A percentile compares a stretch with the other conserved stretches of the same genome.
These are phyloP conservation scores for Trematomus bernacchii DNA, from an alignment of 2,797 vertebrate species.

Conservation along the genomic window DNA sequence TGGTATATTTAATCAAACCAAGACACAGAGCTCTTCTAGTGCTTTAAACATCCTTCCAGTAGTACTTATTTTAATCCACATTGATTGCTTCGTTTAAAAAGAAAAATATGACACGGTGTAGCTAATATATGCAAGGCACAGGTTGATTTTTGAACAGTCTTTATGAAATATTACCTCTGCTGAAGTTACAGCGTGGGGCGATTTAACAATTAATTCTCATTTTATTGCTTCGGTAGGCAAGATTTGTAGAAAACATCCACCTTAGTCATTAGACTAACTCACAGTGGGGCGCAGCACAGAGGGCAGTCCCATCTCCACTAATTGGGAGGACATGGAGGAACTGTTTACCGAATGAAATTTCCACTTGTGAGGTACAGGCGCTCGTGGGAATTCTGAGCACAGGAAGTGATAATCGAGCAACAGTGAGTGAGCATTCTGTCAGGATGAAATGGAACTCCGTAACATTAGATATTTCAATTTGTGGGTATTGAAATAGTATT, in stretches of 20 bases:
- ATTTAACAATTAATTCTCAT: constrained; percentile 15
- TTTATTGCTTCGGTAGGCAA: constrained; percentile 14
- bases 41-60: not conserved
- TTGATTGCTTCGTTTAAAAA: not conserved
- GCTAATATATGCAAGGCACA: not conserved
- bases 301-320: not conserved
- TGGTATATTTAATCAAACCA: not conserved
- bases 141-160: constrained; percentile 4
- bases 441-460: constrained; percentile 3
- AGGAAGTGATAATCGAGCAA: constrained; percentile 23
- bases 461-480: constrained; percentile 21
- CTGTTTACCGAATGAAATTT: constrained; percentile 23
- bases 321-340: constrained; percentile 31
- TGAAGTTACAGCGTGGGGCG: not conserved
- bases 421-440: constrained; percentile 16
- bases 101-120: not conserved
- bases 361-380: constrained; percentile 16
- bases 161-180: not conserved
- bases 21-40: not conserved
- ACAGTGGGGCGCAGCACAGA: constrained; percentile 9
- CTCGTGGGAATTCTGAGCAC: constrained; percentile 26
- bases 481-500: constrained; percentile 9
- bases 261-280: constrained; percentile 14
- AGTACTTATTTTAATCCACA: not conserved
- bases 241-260: not conserved